Evolutionary conservation across 1,140 invertebrate species (phyloP).

Genomic region (Drosophila sucinea): DNA sequence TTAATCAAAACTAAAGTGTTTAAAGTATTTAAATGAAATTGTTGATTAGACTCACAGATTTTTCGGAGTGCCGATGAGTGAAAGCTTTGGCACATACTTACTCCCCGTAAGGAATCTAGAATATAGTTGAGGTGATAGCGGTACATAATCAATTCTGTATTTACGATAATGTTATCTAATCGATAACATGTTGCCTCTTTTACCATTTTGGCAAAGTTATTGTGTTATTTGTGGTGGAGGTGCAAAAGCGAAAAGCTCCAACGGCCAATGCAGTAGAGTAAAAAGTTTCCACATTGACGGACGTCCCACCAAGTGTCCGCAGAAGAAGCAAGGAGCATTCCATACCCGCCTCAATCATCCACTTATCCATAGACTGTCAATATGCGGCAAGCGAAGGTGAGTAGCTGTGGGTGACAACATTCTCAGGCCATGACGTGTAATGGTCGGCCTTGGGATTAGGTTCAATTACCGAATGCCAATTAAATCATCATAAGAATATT

Average conservation of each 20-base stretch:
- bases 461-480: constrained; percentile 14
- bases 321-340: background rate
- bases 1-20: constrained; percentile 4
- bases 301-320: background rate
- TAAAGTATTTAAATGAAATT: constrained; percentile 3
- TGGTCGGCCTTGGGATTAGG: constrained; percentile 15
- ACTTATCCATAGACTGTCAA: constrained; percentile 13
- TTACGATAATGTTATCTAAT: constrained; percentile 66
- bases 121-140: constrained; percentile 8
- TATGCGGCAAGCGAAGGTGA: constrained; percentile 43
- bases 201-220: constrained; percentile 11
- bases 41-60: background rate
- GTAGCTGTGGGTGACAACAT: constrained; percentile 1
- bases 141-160: constrained; percentile 50
- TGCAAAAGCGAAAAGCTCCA: constrained; percentile 2
- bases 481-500: constrained; percentile 12
- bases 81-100: constrained; percentile 34
- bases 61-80: constrained; percentile 36
- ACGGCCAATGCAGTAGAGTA: constrained; percentile 28
- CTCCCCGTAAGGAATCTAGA: background rate
- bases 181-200: constrained; percentile 28
- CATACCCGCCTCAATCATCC: background rate
- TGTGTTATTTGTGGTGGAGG: background rate
- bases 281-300: constrained; percentile 27
- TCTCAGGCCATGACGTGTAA: constrained; percentile 4